phyloP scores from a whole-genome alignment of 2,113 vertebrate species.

The Neodontobutis hainanensis region DNA sequence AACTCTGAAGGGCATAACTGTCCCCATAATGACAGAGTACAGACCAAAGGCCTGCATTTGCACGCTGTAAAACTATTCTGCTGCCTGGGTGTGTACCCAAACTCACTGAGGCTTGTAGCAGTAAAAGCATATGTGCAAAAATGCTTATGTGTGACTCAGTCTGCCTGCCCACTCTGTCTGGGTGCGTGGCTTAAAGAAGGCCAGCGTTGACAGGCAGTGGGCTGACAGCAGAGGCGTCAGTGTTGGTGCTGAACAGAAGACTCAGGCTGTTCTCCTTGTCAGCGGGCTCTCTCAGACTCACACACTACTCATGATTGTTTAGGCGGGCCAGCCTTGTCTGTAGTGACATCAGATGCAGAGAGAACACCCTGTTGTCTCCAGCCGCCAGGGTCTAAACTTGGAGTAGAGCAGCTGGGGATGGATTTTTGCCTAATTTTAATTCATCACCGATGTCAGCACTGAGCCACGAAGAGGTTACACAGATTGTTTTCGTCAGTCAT shows the following conservation, averaged over 20 bases:
- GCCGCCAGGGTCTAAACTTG: conserved; percentile 24
- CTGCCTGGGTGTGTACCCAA: conserved; percentile 66
- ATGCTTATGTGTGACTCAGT: conserved; percentile 28
- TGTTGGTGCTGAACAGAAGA: conserved; percentile 60
- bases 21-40: conserved; percentile 79
- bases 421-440: conserved; percentile 20
- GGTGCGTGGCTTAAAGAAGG: conserved; percentile 58
- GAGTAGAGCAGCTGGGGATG: conserved; percentile 14
- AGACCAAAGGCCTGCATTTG: conserved; percentile 63
- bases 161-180: conserved; percentile 56
- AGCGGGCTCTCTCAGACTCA: conserved; percentile 48
- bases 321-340: conserved; percentile 48
- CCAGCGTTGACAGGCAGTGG: conserved; percentile 66
- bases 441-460: conserved; percentile 36
- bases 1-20: conserved; percentile 73
- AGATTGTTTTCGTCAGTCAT: conserved; percentile 17
- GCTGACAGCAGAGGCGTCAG: conserved; percentile 61
- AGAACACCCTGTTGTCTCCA: conserved; percentile 57
- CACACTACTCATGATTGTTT: conserved; percentile 67
- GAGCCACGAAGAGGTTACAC: conserved; percentile 11
- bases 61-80: conserved; percentile 63
- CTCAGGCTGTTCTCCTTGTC: conserved; percentile 59
- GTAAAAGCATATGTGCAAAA: conserved; percentile 29
- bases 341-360: conserved; percentile 72
- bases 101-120: conserved; percentile 57